Evolutionary conservation across 1,140 invertebrate genomes (phyloP).

Genomic region (Pachyrhynchus sulphureomaculatus): DNA sequence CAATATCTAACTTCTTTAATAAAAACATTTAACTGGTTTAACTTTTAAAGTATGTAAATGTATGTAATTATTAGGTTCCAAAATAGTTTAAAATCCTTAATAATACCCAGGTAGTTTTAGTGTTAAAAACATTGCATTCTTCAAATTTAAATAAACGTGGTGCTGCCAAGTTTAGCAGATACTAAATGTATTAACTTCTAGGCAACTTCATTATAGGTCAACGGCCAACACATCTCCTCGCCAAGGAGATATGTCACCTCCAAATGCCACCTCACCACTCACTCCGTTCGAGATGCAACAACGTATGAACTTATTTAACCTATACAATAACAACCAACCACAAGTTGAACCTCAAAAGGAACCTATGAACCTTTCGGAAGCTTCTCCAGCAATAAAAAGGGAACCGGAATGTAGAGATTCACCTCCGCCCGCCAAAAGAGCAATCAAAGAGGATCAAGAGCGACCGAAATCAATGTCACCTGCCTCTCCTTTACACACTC

Average conservation of each 20-base stretch:
- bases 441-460: constrained; percentile 53
- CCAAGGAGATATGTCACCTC: constrained; percentile 60
- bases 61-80: too few relatives aligned
- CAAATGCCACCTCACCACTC: constrained; percentile 58
- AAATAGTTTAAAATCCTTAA: neutral
- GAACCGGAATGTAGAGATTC: constrained; percentile 60
- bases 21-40: too few relatives aligned
- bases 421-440: constrained; percentile 62
- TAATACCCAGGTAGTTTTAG: neutral
- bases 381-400: constrained; percentile 58
- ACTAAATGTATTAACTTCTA: too few relatives aligned
- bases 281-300: constrained; percentile 73
- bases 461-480: constrained; percentile 33
- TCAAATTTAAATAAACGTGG: too few relatives aligned
- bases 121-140: too few relatives aligned
- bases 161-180: too few relatives aligned
- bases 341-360: constrained; percentile 60
- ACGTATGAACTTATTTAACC: constrained; percentile 76
- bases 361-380: constrained; percentile 62
- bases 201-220: constrained; percentile 9
- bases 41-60: too few relatives aligned
- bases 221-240: constrained; percentile 54
- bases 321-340: constrained; percentile 69
- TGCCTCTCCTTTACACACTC: constrained; percentile 29
- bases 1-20: too few relatives aligned